A percentile compares a stretch with the other conserved stretches of the same genome.
Evolutionary conservation across 2,113 vertebrate species (phyloP).

Genomic region (Tupaia tana): DNA sequence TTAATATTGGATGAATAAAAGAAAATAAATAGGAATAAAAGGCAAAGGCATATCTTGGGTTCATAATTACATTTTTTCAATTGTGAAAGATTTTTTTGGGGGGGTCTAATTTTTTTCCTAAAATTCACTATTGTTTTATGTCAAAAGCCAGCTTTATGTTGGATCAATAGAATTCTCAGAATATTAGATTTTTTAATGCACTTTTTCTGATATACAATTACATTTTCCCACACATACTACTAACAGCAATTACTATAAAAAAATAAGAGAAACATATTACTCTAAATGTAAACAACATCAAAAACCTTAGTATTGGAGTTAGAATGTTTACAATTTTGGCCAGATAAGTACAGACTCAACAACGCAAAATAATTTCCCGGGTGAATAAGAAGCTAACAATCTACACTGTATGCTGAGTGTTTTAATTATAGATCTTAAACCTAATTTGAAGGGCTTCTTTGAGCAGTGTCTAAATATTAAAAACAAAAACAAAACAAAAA

Average conservation of each 20-base stretch:
- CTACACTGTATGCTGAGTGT: not conserved
- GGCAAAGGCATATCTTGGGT: not conserved
- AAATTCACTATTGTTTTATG: not conserved
- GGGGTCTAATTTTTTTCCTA: not conserved
- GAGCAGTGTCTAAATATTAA: conserved; percentile 40
- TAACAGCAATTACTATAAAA: not conserved
- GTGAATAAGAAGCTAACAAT: conserved; percentile 24
- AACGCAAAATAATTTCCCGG: conserved; percentile 57
- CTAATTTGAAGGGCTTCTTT: conserved; percentile 73
- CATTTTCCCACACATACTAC: not conserved
- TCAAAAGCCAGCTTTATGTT: not conserved
- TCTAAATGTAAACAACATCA: not conserved
- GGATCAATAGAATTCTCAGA: not conserved
- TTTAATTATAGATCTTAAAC: conserved; percentile 82
- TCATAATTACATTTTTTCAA: not conserved
- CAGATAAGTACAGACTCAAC: conserved; percentile 13
- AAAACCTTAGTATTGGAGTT: not conserved
- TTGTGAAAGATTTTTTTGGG: not conserved
- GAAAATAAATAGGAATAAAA: not conserved
- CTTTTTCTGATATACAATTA: not conserved
- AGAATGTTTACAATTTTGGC: not conserved
- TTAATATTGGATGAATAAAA: not conserved
- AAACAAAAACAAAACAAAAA: not conserved
- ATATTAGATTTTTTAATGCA: conserved; percentile 26
- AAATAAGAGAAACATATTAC: not conserved